Evolutionary conservation across 2,797 vertebrate species (phyloP).

Genomic region (Scolopax bukidnonensis): DNA sequence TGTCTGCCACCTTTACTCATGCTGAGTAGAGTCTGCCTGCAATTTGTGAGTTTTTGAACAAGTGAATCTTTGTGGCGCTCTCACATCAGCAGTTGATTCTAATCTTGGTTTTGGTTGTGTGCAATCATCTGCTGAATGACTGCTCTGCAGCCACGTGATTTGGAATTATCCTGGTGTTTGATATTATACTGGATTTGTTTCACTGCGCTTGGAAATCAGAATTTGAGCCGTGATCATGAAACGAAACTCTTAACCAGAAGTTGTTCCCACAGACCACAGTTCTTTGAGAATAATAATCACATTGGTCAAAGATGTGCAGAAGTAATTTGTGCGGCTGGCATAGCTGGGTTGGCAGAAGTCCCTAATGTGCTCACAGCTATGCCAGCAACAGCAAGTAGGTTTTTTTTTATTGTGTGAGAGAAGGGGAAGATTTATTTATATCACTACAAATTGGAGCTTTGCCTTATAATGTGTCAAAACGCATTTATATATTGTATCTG

Average conservation of each 20-base stretch:
- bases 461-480: neutral
- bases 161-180: neutral
- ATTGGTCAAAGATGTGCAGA: neutral
- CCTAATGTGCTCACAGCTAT: neutral
- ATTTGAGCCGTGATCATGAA: neutral
- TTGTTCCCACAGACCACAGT: neutral
- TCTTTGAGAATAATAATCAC: neutral
- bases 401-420: neutral
- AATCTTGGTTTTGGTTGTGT: neutral
- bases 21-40: slow-evolving; percentile 1
- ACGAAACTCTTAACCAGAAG: neutral
- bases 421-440: neutral
- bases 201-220: neutral
- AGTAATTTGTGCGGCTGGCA: neutral
- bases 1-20: slow-evolving; percentile 13
- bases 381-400: neutral
- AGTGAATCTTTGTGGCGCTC: slow-evolving; percentile 6
- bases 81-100: neutral
- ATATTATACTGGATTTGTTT: neutral
- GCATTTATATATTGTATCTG: neutral
- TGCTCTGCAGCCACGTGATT: neutral
- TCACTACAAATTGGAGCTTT: neutral
- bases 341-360: neutral
- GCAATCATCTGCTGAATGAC: fast-evolving
- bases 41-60: neutral